Conservation (phyloP, 2,797 vertebrate species). For the Chiroxiphia lanceolata region DNA sequence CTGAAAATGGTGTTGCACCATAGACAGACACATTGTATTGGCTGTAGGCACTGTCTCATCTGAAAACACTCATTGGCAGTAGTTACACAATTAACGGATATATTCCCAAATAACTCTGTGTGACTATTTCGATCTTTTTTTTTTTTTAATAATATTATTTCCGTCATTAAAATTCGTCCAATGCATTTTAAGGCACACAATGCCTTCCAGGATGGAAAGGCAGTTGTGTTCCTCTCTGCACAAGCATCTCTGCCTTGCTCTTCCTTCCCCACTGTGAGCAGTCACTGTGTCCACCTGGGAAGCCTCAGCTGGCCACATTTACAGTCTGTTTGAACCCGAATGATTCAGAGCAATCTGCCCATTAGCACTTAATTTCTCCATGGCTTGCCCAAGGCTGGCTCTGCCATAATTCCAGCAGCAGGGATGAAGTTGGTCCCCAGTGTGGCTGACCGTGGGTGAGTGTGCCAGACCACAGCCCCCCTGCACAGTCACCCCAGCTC, state of each 20-base stretch:
- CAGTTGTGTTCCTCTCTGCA: neutral
- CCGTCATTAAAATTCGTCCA: neutral
- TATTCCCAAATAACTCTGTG: neutral
- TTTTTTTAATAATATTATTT: neutral
- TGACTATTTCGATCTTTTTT: neutral
- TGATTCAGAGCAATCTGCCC: neutral
- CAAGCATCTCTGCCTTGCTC: neutral
- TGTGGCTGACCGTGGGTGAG: fast-evolving
- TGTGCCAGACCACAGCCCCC: neutral
- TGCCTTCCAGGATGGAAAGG: neutral
- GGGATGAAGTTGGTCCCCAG: neutral
- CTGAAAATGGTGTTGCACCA: neutral
- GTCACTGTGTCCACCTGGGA: neutral
- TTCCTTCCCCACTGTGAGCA: fast-evolving
- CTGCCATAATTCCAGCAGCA: neutral
- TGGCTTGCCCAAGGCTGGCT: neutral
- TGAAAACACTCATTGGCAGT: neutral
- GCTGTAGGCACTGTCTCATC: slow-evolving; percentile 3
- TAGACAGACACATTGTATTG: neutral
- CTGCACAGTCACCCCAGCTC: neutral
- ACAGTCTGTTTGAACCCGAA: neutral
- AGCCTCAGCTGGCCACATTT: neutral
- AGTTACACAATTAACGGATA: neutral
- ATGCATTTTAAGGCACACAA: fast-evolving
- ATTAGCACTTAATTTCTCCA: neutral